These are phyloP conservation scores for Pollimyrus isidori DNA, from an alignment of 2,113 vertebrate genomes.

Conservation along the genomic window DNA sequence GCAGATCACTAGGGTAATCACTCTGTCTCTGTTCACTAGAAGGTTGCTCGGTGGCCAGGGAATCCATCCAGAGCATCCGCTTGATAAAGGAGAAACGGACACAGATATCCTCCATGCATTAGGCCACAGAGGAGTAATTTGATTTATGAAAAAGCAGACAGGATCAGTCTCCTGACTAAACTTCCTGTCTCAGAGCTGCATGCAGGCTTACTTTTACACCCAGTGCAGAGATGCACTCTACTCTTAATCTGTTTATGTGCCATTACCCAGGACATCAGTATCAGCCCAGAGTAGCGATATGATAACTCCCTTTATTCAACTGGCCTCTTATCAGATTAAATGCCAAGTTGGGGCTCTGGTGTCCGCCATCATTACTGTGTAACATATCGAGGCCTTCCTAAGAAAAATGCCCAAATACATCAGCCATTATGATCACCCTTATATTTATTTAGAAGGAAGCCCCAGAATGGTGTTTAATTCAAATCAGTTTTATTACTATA, in stretches of 20 bases:
- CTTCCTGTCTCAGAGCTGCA: neutral
- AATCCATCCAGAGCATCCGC: neutral
- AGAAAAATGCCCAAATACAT: neutral
- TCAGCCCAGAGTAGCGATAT: neutral
- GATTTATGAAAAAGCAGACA: neutral
- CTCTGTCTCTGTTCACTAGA: neutral
- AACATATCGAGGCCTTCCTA: neutral
- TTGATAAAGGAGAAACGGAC: neutral
- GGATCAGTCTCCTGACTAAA: neutral
- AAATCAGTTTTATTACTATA: too few species aligned
- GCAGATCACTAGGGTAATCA: neutral
- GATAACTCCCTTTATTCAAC: neutral
- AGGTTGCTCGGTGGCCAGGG: neutral
- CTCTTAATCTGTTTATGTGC: constrained; percentile 18
- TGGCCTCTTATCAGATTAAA: neutral
- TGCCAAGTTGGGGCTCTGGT: neutral
- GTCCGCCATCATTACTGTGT: neutral
- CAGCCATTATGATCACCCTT: neutral
- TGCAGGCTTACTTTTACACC: neutral
- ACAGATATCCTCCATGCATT: constrained; percentile 1
- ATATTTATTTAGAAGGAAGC: neutral
- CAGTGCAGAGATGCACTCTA: neutral
- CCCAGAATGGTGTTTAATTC: neutral
- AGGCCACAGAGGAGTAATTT: neutral
- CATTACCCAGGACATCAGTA: neutral